A percentile compares a stretch with the other conserved stretches of the same genome.
These are phyloP conservation scores for Brevipalpus yothersi DNA, from an alignment of 1,140 invertebrate genomes.

Conservation along the genomic window DNA sequence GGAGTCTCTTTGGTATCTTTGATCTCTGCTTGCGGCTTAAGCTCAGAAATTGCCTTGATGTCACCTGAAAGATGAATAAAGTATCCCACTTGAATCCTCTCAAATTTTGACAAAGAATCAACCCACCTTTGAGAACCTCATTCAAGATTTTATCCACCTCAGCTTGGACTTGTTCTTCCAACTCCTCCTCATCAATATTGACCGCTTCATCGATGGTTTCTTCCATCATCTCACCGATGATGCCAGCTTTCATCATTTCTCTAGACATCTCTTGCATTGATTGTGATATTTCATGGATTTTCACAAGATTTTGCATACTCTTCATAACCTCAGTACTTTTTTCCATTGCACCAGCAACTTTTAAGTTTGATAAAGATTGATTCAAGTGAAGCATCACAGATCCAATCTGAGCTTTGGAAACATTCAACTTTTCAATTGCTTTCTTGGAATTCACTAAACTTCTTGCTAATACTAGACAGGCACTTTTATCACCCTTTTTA, in stretches of 20 bases:
- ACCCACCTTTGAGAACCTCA: constrained; percentile 68
- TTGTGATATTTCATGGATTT: constrained; percentile 70
- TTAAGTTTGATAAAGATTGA: constrained; percentile 73
- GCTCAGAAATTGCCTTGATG: constrained; percentile 59
- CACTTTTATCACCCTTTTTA: constrained; percentile 80
- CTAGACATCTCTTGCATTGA: constrained; percentile 94
- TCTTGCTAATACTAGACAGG: constrained; percentile 81
- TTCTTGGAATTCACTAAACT: constrained; percentile 75
- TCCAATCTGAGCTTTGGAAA: constrained; percentile 90
- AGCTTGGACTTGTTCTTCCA: constrained; percentile 72
- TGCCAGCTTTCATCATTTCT: constrained; percentile 98
- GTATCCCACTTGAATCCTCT: not conserved
- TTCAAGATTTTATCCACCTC: constrained; percentile 89
- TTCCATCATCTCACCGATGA: constrained; percentile 96
- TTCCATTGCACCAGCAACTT: constrained; percentile 64
- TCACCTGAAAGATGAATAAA: constrained; percentile 25
- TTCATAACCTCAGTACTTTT: constrained; percentile 93
- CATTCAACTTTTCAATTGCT: constrained; percentile 67
- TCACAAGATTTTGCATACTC: constrained; percentile 72
- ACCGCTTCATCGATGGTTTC: constrained; percentile 70
- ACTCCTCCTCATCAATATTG: constrained; percentile 49
- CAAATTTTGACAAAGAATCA: not conserved
- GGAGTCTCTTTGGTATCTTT: constrained; percentile 35
- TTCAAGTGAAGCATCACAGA: constrained; percentile 94
- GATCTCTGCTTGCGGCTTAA: constrained; percentile 14